Evolutionary conservation across 2,888 invertebrate species (phyloP).

Genomic region (Busseola fusca): DNA sequence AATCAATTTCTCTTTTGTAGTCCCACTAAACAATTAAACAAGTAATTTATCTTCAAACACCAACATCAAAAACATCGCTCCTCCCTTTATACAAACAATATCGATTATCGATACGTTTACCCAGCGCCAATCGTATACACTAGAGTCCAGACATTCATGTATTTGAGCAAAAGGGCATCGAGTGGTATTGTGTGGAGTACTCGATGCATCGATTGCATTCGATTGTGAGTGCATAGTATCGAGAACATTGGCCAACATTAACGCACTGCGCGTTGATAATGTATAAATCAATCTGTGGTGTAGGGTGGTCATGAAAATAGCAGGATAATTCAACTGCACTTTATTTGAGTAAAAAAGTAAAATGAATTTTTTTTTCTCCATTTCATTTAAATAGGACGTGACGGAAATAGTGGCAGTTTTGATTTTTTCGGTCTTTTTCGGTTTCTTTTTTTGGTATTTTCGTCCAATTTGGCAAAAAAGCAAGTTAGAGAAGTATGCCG

Average conservation of each 20-base stretch:
- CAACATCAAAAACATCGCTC: conserved; percentile 20
- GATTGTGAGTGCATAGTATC: conserved; percentile 54
- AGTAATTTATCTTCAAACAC: conserved; percentile 26
- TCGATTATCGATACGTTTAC: conserved; percentile 41
- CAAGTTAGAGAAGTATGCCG: not conserved
- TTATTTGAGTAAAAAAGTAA: no score
- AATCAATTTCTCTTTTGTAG: conserved; percentile 35
- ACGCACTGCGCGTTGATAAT: conserved; percentile 70
- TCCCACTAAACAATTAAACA: conserved; percentile 25
- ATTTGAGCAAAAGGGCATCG: conserved; percentile 53
- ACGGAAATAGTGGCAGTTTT: not conserved
- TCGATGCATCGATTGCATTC: conserved; percentile 45
- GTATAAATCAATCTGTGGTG: conserved; percentile 70
- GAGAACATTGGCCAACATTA: conserved; percentile 65
- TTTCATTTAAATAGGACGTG: no score
- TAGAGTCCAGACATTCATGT: conserved; percentile 44
- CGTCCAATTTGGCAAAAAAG: not conserved
- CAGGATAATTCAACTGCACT: no score
- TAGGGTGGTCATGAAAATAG: conserved; percentile 57
- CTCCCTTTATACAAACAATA: conserved; percentile 27
- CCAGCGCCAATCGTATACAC: conserved; percentile 52
- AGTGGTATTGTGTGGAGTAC: conserved; percentile 46
- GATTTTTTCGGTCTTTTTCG: no score
- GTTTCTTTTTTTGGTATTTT: no score
- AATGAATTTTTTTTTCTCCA: no score